A percentile compares a stretch with the other conserved stretches of the same genome.
Conservation (phyloP, 2,113 vertebrate genomes). For the Aegithalos caudatus region DNA sequence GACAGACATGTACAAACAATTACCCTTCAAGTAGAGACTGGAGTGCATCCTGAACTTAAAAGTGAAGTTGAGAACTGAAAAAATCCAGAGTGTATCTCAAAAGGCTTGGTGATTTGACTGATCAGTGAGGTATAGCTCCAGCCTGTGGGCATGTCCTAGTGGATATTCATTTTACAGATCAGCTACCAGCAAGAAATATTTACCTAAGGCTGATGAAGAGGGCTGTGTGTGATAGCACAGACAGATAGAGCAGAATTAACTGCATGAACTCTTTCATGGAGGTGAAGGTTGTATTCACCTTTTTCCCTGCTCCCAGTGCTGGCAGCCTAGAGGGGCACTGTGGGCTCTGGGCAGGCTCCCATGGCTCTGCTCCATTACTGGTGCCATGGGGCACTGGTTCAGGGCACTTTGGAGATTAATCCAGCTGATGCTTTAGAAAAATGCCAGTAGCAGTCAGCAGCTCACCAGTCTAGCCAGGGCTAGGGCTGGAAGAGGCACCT, state of each 20-base stretch:
- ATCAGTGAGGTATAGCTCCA: not conserved
- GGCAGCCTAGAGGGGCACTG: not conserved
- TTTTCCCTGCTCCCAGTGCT: not conserved
- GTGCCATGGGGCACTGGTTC: fast-evolving
- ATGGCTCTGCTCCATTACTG: fast-evolving
- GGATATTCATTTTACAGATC: not conserved
- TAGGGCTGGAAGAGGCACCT: not conserved
- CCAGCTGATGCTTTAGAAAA: not conserved
- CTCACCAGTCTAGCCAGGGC: not conserved
- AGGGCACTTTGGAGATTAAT: not conserved
- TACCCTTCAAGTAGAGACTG: not conserved
- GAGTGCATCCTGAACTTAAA: not conserved
- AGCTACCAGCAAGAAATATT: not conserved
- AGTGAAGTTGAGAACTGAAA: not conserved
- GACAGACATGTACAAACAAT: not conserved
- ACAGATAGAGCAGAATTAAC: not conserved
- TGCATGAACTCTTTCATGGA: not conserved
- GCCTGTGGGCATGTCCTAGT: not conserved
- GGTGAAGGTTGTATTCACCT: not conserved
- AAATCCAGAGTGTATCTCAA: not conserved
- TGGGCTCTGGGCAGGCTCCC: not conserved
- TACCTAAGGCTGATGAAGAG: not conserved
- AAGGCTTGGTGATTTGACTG: not conserved
- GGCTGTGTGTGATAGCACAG: not conserved
- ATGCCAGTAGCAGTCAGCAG: not conserved